phyloP scores from a whole-genome alignment of 2,888 invertebrate species.

The Hoplodrina blanda region DNA sequence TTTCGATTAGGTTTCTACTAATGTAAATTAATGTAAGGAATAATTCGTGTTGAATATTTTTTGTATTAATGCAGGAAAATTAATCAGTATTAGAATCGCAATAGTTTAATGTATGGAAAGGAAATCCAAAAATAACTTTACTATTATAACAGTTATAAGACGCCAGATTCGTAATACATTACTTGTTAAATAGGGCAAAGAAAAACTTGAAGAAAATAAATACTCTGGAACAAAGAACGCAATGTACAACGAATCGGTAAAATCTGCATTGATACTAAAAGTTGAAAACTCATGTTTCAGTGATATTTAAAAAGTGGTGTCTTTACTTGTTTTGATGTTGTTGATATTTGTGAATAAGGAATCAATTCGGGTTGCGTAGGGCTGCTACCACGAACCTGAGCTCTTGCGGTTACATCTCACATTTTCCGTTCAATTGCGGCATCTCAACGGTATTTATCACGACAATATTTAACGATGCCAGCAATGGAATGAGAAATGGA shows the following conservation, averaged over 20 bases:
- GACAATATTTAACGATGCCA: slow-evolving; percentile 12
- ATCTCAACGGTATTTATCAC: slow-evolving; percentile 10
- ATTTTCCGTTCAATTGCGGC: slow-evolving; percentile 35
- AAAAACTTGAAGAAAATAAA: slow-evolving; percentile 11
- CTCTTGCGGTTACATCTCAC: neutral
- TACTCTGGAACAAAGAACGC: slow-evolving; percentile 26
- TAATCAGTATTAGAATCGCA: slow-evolving; percentile 62
- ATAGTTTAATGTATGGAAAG: slow-evolving; percentile 28
- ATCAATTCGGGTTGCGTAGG: slow-evolving; percentile 81
- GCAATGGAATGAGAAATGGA: slow-evolving; percentile 29
- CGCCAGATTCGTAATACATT: slow-evolving; percentile 58
- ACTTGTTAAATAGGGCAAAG: slow-evolving; percentile 15
- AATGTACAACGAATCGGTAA: slow-evolving; percentile 63
- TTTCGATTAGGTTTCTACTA: slow-evolving; percentile 36
- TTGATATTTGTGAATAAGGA: slow-evolving; percentile 89
- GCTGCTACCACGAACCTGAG: slow-evolving; percentile 47
- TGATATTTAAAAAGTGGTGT: slow-evolving; percentile 74
- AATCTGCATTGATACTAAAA: slow-evolving; percentile 63
- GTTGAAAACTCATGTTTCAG: slow-evolving; percentile 66
- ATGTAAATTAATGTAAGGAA: slow-evolving; percentile 56
- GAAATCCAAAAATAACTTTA: slow-evolving; percentile 35
- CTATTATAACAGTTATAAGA: slow-evolving; percentile 20
- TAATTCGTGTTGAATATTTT: slow-evolving; percentile 57
- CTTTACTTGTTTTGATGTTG: slow-evolving; percentile 90
- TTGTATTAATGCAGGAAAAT: slow-evolving; percentile 61